Conservation (phyloP, 2,797 vertebrate species). For the Acanthiza pusilla region DNA sequence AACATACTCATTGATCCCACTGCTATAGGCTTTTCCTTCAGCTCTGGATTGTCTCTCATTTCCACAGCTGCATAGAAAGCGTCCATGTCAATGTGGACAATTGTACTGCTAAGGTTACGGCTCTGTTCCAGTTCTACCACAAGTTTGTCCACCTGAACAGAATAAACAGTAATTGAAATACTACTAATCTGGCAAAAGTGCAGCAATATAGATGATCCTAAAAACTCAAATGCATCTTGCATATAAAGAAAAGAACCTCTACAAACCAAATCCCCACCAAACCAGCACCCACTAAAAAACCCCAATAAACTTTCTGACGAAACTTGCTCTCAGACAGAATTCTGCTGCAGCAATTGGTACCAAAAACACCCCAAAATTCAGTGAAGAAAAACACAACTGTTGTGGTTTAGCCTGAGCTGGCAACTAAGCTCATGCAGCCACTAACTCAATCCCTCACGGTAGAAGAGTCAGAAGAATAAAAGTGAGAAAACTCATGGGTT, state of each 20-base stretch:
- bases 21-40: conserved; percentile 93
- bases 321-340: neutral
- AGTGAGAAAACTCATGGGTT: neutral
- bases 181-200: neutral
- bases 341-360: neutral
- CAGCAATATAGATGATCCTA: neutral
- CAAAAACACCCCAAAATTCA: neutral
- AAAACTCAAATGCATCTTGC: neutral
- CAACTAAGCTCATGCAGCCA: neutral
- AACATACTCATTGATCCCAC: conserved; percentile 96
- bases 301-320: neutral
- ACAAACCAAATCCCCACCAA: neutral
- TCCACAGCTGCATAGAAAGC: conserved; percentile 98
- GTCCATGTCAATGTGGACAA: conserved; percentile 98
- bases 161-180: neutral
- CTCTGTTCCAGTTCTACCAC: conserved; percentile 78
- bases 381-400: accelerated
- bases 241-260: neutral
- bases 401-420: neutral
- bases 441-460: neutral
- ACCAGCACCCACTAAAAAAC: neutral
- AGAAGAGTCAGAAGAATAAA: neutral
- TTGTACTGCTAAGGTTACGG: conserved; percentile 83
- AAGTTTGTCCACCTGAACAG: conserved; percentile 82
- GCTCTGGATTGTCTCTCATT: conserved; percentile 90